Conservation (phyloP, 92 coral and sea anemone genomes). For the Porites rus region DNA sequence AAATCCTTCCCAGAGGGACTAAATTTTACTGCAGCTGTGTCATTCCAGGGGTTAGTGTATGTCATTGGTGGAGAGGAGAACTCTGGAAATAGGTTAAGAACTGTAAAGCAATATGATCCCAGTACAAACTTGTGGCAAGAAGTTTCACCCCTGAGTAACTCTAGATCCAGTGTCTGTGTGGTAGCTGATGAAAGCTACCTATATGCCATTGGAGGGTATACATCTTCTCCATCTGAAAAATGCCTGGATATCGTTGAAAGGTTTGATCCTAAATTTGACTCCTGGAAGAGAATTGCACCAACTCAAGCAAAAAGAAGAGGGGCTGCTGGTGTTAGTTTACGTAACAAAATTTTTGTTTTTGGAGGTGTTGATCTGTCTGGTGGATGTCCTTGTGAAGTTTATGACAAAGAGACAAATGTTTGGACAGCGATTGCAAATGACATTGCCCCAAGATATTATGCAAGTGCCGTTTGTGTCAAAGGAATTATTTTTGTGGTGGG, state of each 20-base stretch:
- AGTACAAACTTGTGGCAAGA: neutral
- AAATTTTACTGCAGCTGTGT: neutral
- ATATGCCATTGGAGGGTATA: neutral
- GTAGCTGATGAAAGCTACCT: neutral
- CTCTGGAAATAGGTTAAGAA: neutral
- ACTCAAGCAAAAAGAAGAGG: neutral
- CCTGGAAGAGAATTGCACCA: neutral
- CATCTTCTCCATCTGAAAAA: neutral
- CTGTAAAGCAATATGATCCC: neutral
- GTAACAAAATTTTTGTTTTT: neutral
- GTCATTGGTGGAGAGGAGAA: neutral
- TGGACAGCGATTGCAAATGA: neutral
- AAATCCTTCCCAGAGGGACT: neutral
- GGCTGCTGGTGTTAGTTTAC: neutral
- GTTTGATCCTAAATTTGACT: neutral
- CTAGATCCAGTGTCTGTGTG: neutral
- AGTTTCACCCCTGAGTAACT: neutral
- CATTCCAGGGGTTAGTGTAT: neutral
- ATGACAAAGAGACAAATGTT: neutral
- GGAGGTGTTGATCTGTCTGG: neutral
- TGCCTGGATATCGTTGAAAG: neutral
- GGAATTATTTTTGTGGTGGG: neutral
- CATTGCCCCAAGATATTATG: neutral
- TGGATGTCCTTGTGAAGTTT: slow-evolving; percentile 13
- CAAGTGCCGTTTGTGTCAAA: neutral